Evolutionary conservation across 2,113 vertebrate species (phyloP).

Genomic region (Phycodurus eques): DNA sequence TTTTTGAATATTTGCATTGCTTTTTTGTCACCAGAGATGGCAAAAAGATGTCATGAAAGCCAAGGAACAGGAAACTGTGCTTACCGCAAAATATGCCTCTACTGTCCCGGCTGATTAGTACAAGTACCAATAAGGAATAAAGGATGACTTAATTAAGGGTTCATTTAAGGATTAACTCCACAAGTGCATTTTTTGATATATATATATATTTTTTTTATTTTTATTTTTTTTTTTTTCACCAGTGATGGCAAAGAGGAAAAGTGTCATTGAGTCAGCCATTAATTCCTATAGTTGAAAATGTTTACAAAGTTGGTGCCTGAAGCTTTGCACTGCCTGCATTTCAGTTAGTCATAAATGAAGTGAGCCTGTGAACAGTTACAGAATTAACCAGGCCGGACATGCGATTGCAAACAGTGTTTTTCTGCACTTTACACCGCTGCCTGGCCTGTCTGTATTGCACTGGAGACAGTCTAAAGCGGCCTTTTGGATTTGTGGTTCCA

Average conservation of each 20-base stretch:
- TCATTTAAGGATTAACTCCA: background rate
- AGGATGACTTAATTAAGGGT: background rate
- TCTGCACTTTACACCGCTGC: conserved; percentile 49
- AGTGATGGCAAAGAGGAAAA: no score
- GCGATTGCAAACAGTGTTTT: conserved; percentile 45
- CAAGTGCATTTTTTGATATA: background rate
- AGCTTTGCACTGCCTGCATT: background rate
- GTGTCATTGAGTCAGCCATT: background rate
- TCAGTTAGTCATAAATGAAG: background rate
- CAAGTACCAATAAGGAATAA: background rate
- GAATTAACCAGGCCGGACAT: conserved; percentile 47
- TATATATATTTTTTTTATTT: no score
- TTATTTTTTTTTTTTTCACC: no score
- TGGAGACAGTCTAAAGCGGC: conserved; percentile 49
- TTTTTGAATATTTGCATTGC: background rate
- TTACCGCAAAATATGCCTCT: background rate
- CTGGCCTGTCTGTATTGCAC: conserved; percentile 41
- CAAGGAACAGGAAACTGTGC: background rate
- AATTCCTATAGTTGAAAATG: no score
- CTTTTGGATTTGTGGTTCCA: conserved; percentile 59
- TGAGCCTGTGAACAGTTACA: conserved; percentile 7
- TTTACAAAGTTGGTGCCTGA: no score
- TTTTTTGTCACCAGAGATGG: background rate
- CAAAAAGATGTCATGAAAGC: background rate
- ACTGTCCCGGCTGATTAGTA: background rate